Percentiles rank a stretch among this genome's conserved stretches.
phyloP scores from a whole-genome alignment of 2,797 vertebrate genomes.

The Carduelis carduelis region DNA sequence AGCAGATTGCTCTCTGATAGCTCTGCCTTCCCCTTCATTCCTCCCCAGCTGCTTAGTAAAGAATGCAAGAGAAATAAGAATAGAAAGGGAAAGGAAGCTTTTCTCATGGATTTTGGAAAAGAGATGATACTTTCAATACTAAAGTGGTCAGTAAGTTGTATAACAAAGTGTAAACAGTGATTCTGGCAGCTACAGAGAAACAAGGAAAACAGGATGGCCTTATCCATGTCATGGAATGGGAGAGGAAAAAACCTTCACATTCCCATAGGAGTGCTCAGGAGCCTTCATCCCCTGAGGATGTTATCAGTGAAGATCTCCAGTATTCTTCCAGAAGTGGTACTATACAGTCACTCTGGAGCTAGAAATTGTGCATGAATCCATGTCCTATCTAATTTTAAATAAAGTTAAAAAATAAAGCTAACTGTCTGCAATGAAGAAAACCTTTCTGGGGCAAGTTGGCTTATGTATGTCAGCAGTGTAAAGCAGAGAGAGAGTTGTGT shows the following conservation, averaged over 20 bases:
- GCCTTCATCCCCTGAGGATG: fast-evolving
- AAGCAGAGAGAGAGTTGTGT: neutral
- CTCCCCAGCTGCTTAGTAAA: neutral
- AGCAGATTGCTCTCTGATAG: neutral
- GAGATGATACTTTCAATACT: neutral
- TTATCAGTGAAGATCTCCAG: neutral
- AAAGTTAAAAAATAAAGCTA: neutral
- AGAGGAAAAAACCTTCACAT: neutral
- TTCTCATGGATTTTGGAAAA: neutral
- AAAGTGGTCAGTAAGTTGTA: neutral
- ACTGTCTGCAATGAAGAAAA: neutral
- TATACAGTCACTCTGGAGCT: neutral
- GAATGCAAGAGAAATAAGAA: neutral
- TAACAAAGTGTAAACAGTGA: neutral
- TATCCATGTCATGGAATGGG: neutral
- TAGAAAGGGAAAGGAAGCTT: neutral
- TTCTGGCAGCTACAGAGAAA: neutral
- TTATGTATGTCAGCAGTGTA: neutral
- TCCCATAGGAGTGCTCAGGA: neutral
- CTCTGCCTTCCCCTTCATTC: neutral
- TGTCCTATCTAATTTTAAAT: neutral
- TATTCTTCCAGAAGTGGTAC: neutral
- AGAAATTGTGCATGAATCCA: neutral
- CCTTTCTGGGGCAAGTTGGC: neutral
- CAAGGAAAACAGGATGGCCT: neutral